Conservation (phyloP, 2,888 invertebrate species). For the Protophormia terraenovae region DNA sequence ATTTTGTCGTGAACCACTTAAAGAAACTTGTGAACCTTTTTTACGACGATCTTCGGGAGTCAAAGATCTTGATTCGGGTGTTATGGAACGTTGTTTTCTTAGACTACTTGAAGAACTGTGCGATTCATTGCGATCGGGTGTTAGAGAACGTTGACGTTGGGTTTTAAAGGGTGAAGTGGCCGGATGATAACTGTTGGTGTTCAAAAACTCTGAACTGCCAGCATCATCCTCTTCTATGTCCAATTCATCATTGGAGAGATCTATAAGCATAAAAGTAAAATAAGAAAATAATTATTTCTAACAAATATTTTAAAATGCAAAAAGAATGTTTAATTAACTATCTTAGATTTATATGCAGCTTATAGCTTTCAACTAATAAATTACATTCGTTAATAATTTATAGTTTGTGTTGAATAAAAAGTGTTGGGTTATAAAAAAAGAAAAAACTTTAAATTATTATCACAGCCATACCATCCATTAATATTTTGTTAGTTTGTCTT, state of each 20-base stretch:
- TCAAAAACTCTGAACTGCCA: constrained; percentile 78
- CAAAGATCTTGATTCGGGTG: constrained; percentile 80
- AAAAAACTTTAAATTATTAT: constrained; percentile 32
- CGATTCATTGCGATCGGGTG: constrained; percentile 80
- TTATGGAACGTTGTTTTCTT: constrained; percentile 80
- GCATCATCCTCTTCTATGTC: constrained; percentile 82
- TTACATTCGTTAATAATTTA: constrained; percentile 39
- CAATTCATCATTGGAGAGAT: constrained; percentile 83
- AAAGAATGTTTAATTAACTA: constrained; percentile 29
- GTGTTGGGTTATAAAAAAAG: background rate
- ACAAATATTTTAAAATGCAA: no score
- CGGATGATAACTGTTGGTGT: constrained; percentile 76
- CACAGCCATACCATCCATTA: constrained; percentile 18
- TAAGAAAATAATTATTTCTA: background rate
- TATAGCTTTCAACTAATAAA: constrained; percentile 15
- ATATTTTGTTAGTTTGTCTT: constrained; percentile 25
- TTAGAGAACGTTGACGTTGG: constrained; percentile 79
- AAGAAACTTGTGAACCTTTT: constrained; percentile 77
- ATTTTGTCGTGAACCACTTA: constrained; percentile 78
- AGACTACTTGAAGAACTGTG: constrained; percentile 79
- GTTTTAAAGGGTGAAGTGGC: constrained; percentile 77
- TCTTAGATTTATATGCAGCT: constrained; percentile 8
- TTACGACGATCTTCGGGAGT: constrained; percentile 80
- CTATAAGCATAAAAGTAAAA: constrained; percentile 69
- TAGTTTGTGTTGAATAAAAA: background rate